Evolutionary conservation across 2,888 invertebrate genomes (phyloP), one percentile per base, ranked within the genome.

Genomic region (Eledone cirrhosa): DNA sequence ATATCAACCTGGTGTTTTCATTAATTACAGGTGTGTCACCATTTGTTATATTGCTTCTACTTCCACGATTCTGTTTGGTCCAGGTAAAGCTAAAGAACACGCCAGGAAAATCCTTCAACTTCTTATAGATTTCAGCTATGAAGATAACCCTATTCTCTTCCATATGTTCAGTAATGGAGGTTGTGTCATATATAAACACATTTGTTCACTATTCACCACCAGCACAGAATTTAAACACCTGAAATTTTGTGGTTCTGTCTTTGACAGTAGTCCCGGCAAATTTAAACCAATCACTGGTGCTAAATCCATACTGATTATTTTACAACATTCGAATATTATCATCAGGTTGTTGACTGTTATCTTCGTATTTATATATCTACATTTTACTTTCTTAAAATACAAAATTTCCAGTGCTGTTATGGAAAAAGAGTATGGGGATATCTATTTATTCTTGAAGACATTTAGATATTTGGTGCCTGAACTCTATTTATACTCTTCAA

Each of bases 121-220:
- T 31, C 91, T 95, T 78, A 90, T 92, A 72, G 94, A 95, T 81
- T 92, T 94, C 91, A 93, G 93, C 85, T 92, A 94, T 80, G 93
- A 94, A 87, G 92, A 93, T 53, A 94, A 94, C 90, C 94, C 94
- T 11, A 92, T 95, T 78, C 93, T 95, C 81, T 93, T 95, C 88
- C 95, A 95, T 86, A 92, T 94, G 79, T 95, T 95, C 88, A 94
- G 94, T 81, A 95, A 95, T 88, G 94, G 94, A n/a, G 95, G 95
- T 27, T 93, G 94, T 7, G 93, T 93, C 87, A 91, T 94, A 16
- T 95, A 94, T 88, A 93, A 93, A 82, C 93, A 94, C 89, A 93
- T 95, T 83, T 93, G 93, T 53, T 87, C 93, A 80, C 93, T 94
- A 80, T 93, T 88, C 29, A 11, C 8, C 41, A 82, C 80, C 69